Evolutionary conservation across 1,140 invertebrate genomes (phyloP).

Genomic region (Nymphalis io): DNA sequence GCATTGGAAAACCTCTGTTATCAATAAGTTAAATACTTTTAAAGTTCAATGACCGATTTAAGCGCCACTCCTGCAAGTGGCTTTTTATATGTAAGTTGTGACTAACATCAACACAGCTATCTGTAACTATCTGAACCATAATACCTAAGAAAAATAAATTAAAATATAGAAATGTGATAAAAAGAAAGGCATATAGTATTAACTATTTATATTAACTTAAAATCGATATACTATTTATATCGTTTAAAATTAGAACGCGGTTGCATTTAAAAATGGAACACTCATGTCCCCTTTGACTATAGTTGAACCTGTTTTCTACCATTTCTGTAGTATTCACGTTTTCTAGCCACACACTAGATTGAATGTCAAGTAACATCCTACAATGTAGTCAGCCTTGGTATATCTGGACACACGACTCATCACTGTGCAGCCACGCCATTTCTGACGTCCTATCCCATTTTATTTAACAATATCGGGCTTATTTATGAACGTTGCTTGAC

Average conservation of each 20-base stretch:
- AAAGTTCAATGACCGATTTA: constrained; percentile 57
- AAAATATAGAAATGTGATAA: not conserved
- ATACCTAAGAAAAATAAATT: not conserved
- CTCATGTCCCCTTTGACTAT: not conserved
- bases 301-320: not conserved
- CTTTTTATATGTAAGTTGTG: constrained; percentile 15
- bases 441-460: constrained; percentile 22
- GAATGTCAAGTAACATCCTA: constrained; percentile 18
- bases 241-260: not conserved
- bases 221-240: too few species aligned
- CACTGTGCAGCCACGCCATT: constrained; percentile 15
- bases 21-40: constrained; percentile 23
- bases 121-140: not conserved
- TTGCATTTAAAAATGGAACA: not conserved
- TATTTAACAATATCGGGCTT: too few species aligned
- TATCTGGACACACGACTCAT: constrained; percentile 33
- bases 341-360: constrained; percentile 12
- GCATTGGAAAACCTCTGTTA: constrained; percentile 11
- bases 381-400: constrained; percentile 45
- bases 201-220: too few species aligned
- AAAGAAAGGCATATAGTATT: not conserved
- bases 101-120: constrained; percentile 5
- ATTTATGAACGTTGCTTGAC: too few species aligned
- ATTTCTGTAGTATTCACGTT: not conserved
- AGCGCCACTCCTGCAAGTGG: constrained; percentile 38